These are phyloP conservation scores for Mormyrops boulengeri DNA, from an alignment of 2,797 vertebrate genomes.

Conservation along the genomic window DNA sequence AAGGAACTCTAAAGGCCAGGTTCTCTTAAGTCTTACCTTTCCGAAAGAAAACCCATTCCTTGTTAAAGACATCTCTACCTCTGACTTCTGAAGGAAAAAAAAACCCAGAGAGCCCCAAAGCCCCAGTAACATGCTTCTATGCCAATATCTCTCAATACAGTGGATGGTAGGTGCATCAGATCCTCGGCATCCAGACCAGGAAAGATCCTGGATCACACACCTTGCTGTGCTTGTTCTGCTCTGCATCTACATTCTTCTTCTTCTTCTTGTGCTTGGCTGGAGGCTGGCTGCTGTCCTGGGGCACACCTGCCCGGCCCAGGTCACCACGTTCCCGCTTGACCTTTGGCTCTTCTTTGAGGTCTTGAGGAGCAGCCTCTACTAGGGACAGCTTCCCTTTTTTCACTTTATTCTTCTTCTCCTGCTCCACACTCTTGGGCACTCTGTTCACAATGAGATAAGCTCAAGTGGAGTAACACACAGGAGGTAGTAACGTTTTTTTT, in stretches of 20 bases:
- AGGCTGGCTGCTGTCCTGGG: constrained; percentile 43
- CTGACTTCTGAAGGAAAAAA: background rate
- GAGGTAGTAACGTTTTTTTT: background rate
- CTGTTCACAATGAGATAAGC: constrained; percentile 34
- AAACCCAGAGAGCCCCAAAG: background rate
- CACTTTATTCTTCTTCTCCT: constrained; percentile 51
- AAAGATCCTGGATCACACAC: constrained; percentile 46
- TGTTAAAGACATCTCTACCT: background rate
- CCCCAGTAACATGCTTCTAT: background rate
- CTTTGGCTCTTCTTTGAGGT: constrained; percentile 34
- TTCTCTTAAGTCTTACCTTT: background rate
- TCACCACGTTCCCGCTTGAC: constrained; percentile 51
- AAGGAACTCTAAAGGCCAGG: background rate
- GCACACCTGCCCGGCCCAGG: constrained; percentile 20
- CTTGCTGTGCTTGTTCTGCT: constrained; percentile 50
- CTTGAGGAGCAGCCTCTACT: constrained; percentile 28
- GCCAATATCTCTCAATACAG: background rate
- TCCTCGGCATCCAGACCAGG: background rate
- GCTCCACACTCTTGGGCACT: constrained; percentile 30
- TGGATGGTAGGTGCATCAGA: background rate
- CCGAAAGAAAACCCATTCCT: background rate
- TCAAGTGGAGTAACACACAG: background rate
- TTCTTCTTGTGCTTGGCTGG: constrained; percentile 64
- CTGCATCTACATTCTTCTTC: constrained; percentile 50
- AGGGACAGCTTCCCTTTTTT: constrained; percentile 36